Base-by-base conservation (phyloP, 2,888 invertebrate species). In the Acronicta aceris region DNA sequence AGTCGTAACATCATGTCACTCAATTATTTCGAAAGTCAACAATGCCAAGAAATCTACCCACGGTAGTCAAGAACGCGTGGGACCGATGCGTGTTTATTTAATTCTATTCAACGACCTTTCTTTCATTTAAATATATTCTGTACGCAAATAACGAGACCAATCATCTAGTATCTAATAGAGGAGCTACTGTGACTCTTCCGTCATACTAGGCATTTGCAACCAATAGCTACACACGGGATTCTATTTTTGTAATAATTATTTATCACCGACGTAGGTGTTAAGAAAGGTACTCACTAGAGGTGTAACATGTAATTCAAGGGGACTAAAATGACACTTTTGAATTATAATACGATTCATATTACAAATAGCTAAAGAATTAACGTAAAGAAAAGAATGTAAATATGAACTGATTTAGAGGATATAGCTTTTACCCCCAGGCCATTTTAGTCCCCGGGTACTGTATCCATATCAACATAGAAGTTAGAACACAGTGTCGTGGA, bases 201-300 rank as follows among this genome's bases (percentile, higher is more conserved):
- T 80, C 78, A 80, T 76, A 41, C 50, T 21, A 54, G 63, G 67
- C 71, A 78, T 77, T 79, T 70, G 59, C 64, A 74, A 56, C 71
- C 40, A 21, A 30, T 41, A 57, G 58, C 57, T 59, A 46, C 47
- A 38, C 27, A 12, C 48, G 50, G 16, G 46, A 51, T 59, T 73
- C 63, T 77, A 81, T 72, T 71, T 75, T 63, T 43, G 66, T 70
- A 59, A 49, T 53, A 41, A 54, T 49, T 75, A 75, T 72, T 65
- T 69, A 74, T 66, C 69, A 70, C 38, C 48, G 17, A 56, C 50
- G 62, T 73, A 57, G 61, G 63, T 50, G 63, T 54, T 50, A 30
- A 9, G 33, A 10, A 33, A 12, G 10, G 33, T 12, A 33, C 30
- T 30, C 10, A 33, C 10, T 33, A 5, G 10, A 12, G 33, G 33